phyloP scores from a whole-genome alignment of 2,888 invertebrate species.

The Agrochola circellaris region DNA sequence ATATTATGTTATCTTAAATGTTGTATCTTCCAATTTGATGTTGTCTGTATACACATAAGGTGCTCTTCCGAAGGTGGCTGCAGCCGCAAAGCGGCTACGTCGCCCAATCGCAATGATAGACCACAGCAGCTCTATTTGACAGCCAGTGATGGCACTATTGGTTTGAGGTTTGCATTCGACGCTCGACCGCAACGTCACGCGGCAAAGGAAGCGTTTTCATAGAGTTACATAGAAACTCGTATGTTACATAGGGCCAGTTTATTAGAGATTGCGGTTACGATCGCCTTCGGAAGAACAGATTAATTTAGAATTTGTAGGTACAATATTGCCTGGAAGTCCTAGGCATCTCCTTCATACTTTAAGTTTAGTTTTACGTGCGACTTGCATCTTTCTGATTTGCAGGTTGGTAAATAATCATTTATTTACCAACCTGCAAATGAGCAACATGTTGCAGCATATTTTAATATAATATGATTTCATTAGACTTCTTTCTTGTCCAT shows the following conservation, averaged over 20 bases:
- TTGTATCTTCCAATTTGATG: background rate
- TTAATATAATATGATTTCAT: conserved; percentile 1
- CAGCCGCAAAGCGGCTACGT: background rate
- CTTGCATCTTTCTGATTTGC: background rate
- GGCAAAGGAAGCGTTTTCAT: background rate
- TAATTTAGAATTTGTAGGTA: background rate
- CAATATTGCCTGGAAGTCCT: background rate
- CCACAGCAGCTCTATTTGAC: background rate
- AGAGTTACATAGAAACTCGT: background rate
- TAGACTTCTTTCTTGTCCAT: conserved; percentile 9
- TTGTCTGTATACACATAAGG: background rate
- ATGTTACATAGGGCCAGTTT: background rate
- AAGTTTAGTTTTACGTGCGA: conserved; percentile 1
- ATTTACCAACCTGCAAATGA: background rate
- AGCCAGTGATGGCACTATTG: background rate
- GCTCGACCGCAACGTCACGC: background rate
- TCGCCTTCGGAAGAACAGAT: background rate
- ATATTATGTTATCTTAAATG: conserved; percentile 5
- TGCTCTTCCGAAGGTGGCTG: background rate
- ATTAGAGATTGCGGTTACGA: background rate
- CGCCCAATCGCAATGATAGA: background rate
- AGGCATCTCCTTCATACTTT: conserved; percentile 5
- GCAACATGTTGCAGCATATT: background rate
- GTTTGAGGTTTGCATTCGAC: background rate
- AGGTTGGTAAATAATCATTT: background rate